These are phyloP conservation scores for Helleia helle DNA, from an alignment of 2,888 invertebrate species.

Conservation along the genomic window DNA sequence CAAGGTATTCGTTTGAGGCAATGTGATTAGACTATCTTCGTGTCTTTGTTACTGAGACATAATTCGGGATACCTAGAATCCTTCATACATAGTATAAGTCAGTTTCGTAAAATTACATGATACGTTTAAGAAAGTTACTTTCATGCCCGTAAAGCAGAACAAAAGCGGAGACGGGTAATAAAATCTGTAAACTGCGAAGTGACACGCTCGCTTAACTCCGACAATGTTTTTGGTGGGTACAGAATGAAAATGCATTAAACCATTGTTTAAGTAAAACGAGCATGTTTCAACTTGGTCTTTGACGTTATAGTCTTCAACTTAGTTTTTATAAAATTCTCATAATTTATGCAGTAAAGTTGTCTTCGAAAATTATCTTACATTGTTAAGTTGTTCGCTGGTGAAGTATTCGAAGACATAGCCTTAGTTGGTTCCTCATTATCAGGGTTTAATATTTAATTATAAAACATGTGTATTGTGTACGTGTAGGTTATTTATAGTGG, in stretches of 20 bases:
- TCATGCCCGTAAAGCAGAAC: slow-evolving; percentile 36
- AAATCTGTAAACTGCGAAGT: slow-evolving; percentile 66
- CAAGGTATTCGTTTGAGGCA: too few relatives aligned
- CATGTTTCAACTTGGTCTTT: background rate
- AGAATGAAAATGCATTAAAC: slow-evolving; percentile 39
- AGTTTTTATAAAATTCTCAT: background rate
- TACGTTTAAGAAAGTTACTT: slow-evolving; percentile 7
- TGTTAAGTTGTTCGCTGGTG: background rate
- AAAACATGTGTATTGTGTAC: too few relatives aligned
- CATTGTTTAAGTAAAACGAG: background rate
- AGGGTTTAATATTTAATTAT: too few relatives aligned
- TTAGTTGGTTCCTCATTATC: too few relatives aligned
- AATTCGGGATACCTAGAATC: too few relatives aligned
- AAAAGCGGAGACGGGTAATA: slow-evolving; percentile 57
- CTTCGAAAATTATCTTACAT: background rate
- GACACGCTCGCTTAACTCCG: slow-evolving; percentile 65
- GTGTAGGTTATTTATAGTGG: too few relatives aligned
- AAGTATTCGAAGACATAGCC: too few relatives aligned
- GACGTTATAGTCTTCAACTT: background rate
- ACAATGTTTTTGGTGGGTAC: slow-evolving; percentile 38
- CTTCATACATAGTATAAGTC: slow-evolving; percentile 2
- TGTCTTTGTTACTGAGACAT: too few relatives aligned
- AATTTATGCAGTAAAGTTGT: background rate
- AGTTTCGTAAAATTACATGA: slow-evolving; percentile 7
- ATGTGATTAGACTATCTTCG: too few relatives aligned